These are phyloP conservation scores for Perccottus glenii DNA, from an alignment of 2,113 vertebrate species.

Conservation along the genomic window DNA sequence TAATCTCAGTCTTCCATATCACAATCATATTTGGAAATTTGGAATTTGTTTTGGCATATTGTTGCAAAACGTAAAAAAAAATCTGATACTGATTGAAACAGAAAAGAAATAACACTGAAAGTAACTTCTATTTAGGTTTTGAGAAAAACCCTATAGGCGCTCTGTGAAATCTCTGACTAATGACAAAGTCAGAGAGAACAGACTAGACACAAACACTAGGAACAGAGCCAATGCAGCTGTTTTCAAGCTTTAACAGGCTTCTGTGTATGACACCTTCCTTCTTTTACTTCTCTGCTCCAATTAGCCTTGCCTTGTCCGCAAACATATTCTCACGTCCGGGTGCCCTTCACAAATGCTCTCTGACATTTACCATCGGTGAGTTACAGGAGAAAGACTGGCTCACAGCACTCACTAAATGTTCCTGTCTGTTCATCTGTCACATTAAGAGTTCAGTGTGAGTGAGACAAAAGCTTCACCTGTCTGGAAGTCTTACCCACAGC, in stretches of 20 bases:
- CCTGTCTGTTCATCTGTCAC: slow-evolving; percentile 11
- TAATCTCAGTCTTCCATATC: no score
- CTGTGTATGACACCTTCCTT: slow-evolving; percentile 2
- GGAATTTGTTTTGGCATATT: no score
- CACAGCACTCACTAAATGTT: background rate
- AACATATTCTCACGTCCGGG: background rate
- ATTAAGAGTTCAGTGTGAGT: background rate
- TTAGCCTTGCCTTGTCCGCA: slow-evolving; percentile 16
- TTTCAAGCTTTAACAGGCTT: slow-evolving; percentile 33
- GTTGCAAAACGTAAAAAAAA: no score
- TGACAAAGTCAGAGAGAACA: slow-evolving; percentile 25
- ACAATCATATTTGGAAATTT: no score
- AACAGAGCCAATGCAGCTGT: slow-evolving; percentile 25
- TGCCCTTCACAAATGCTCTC: background rate
- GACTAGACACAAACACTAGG: slow-evolving; percentile 1
- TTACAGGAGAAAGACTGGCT: background rate
- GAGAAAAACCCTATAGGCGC: background rate
- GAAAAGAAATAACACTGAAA: background rate
- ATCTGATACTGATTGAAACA: no score
- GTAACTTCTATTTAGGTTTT: background rate
- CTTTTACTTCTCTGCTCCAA: slow-evolving; percentile 12
- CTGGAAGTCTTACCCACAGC: no score
- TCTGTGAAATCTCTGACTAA: slow-evolving; percentile 24
- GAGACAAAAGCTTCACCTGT: background rate
- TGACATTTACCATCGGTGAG: slow-evolving; percentile 8